Percentiles rank a stretch among this genome's conserved stretches.
Evolutionary conservation across 2,113 vertebrate species (phyloP).

Genomic region (Taxidea taxus): DNA sequence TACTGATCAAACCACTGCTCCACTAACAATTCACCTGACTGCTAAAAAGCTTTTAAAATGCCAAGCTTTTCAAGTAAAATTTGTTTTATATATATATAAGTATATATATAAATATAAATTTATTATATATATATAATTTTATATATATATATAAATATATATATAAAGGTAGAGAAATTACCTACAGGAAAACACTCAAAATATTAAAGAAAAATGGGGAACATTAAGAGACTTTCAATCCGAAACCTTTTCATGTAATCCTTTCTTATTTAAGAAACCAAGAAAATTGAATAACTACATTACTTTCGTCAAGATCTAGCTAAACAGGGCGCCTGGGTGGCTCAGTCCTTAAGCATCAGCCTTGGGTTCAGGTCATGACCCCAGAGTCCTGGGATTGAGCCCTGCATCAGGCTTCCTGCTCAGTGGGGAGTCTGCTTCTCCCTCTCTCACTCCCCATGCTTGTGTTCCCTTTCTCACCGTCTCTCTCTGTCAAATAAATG

Average conservation of each 20-base stretch:
- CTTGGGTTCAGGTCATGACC: too few species aligned
- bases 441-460: too few species aligned
- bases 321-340: not conserved
- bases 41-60: conserved; percentile 5
- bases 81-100: not conserved
- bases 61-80: conserved; percentile 26
- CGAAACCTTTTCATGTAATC: not conserved
- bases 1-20: not conserved
- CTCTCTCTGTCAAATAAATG: too few species aligned
- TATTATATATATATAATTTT: too few species aligned
- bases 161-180: not conserved
- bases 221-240: not conserved
- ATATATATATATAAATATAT: too few species aligned
- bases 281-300: not conserved
- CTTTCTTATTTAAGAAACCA: not conserved
- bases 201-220: conserved; percentile 25
- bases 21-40: not conserved
- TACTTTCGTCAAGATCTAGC: not conserved
- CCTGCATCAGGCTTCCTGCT: too few species aligned
- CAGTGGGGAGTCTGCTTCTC: too few species aligned
- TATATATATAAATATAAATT: too few species aligned
- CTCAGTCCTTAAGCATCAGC: too few species aligned
- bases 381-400: too few species aligned
- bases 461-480: too few species aligned
- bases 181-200: conserved; percentile 12